Base-by-base conservation (phyloP, 2,797 vertebrate genomes). In the Enteromius argenteus region DNA sequence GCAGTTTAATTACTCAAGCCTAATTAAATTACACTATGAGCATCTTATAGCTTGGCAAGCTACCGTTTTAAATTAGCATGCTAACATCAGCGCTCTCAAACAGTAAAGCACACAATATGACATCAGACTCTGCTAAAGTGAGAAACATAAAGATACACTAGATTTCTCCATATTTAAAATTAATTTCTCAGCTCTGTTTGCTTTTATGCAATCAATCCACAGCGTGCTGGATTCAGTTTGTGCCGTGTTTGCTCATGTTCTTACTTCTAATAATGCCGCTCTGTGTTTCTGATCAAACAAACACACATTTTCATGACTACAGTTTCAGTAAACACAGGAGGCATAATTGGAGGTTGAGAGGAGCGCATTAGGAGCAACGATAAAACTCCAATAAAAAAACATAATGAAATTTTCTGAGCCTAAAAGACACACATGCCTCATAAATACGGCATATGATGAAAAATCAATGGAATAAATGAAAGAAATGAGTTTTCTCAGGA, bases 271-370 rank as follows among this genome's bases (percentile, higher is more conserved):
- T 75, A 83, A 75, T 51, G 44, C 44, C 21, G 3, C 39, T 21
- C 64, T 39, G 66, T 79, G 62, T 53, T 80, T 81, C 68, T 81
- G 68, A 27, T 62, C 68, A 73, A 81, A 73, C 80, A 81, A 81
- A 81, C n/a, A 73, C 68, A 72, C 13, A 17, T 46, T 81, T 73
- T 56, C 53, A 73, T 37, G 79, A 80, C 71, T 58, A 62, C 68
- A 81, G 30, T 81, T 49, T 46, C 32, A 42, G 79, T 80, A 81
- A 81, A 81, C 79, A 72, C 67, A 72, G 51, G 17, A 44, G 37
- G 67, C 67, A 81, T 81, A 81, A 81, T 81, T 81, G 68, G 79
- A 81, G 79, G 79, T 60, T 72, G 68, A 58, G 66, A 80, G 79
- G 15, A 51, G 58, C n/a, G 11, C 71, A 75, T 74, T 66, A 64